Conservation (phyloP, 2,797 vertebrate genomes). For the Platalea minor region DNA sequence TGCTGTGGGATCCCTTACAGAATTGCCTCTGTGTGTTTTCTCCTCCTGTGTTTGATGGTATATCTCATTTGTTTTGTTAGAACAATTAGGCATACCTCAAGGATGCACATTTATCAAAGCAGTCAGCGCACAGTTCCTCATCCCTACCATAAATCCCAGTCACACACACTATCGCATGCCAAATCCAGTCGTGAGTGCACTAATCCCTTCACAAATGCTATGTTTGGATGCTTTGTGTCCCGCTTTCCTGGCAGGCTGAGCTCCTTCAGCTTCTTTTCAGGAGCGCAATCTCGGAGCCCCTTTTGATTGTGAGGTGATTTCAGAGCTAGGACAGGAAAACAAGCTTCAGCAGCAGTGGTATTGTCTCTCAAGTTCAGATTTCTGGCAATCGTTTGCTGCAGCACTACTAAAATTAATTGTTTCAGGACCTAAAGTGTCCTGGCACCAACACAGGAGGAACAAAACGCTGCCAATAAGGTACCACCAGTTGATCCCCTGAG, state of each 20-base stretch:
- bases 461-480: not conserved
- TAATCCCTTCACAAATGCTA: not conserved
- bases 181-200: not conserved
- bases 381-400: not conserved
- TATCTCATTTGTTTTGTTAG: not conserved
- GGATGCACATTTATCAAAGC: not conserved
- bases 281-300: not conserved
- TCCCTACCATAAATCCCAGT: not conserved
- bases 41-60: not conserved
- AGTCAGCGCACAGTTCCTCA: not conserved
- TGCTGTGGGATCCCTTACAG: not conserved
- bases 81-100: not conserved
- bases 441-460: not conserved
- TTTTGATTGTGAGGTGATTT: not conserved
- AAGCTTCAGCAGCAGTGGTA: not conserved
- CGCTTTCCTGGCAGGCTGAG: not conserved
- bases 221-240: not conserved
- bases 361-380: not conserved
- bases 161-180: not conserved
- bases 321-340: not conserved
- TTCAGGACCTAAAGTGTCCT: not conserved
- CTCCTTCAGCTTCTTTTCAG: not conserved
- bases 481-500: not conserved
- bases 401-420: constrained; percentile 44
- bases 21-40: not conserved